phyloP scores from a whole-genome alignment of 2,113 vertebrate genomes.

The Hyaena hyaena region DNA sequence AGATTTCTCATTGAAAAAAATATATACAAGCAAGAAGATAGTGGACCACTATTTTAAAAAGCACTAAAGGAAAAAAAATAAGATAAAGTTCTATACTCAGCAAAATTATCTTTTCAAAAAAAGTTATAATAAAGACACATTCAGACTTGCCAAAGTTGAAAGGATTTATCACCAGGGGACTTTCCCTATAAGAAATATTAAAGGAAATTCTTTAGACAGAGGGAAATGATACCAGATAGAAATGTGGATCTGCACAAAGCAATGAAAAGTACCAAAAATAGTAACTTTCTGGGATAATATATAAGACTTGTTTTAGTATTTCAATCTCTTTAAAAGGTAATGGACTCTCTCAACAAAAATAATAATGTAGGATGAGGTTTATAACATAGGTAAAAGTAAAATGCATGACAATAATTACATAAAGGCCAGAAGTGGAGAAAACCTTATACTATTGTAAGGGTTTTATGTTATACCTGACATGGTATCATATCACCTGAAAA shows the following conservation, averaged over 20 bases:
- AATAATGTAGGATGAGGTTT: background rate
- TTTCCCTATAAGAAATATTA: background rate
- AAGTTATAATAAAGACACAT: background rate
- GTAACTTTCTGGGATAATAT: background rate
- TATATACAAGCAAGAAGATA: background rate
- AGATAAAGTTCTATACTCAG: background rate
- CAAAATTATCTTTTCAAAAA: conserved; percentile 16
- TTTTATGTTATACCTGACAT: background rate
- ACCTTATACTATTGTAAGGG: background rate
- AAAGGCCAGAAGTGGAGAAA: background rate
- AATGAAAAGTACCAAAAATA: background rate
- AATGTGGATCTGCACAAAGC: background rate
- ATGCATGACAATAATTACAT: background rate
- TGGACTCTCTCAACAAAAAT: background rate
- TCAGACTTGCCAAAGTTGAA: background rate
- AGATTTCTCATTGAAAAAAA: background rate
- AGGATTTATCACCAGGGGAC: background rate
- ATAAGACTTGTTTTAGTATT: background rate
- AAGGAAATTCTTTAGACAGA: background rate
- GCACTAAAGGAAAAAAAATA: background rate
- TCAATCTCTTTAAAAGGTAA: conserved; percentile 15
- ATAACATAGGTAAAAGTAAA: background rate
- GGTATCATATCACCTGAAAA: background rate
- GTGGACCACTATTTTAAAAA: background rate
- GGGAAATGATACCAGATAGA: background rate